These are phyloP conservation scores for Spheniscus humboldti DNA, from an alignment of 2,797 vertebrate genomes.

Conservation along the genomic window DNA sequence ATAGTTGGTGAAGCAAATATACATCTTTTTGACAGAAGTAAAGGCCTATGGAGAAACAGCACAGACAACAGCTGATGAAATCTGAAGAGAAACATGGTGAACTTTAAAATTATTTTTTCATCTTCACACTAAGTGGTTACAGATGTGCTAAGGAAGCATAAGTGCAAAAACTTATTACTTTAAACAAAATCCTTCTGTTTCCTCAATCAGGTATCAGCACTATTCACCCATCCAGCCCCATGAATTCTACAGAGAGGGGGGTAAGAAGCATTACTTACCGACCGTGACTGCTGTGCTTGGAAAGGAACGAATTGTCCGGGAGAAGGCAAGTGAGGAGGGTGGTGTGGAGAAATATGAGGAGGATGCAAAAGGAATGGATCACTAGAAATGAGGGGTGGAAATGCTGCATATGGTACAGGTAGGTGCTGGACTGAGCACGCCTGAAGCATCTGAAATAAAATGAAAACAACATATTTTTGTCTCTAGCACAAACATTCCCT, in stretches of 20 bases:
- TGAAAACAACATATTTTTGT: background rate
- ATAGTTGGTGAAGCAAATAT: background rate
- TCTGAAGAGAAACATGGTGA: background rate
- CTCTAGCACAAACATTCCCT: background rate
- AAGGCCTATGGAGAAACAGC: background rate
- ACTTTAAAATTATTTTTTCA: background rate
- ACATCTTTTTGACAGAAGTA: background rate
- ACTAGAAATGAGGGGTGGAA: conserved; percentile 92
- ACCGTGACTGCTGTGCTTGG: conserved; percentile 93
- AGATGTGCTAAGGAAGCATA: background rate
- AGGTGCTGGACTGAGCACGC: conserved; percentile 96
- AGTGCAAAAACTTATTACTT: background rate
- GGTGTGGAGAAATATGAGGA: conserved; percentile 87
- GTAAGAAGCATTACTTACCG: conserved; percentile 77
- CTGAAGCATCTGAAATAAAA: conserved; percentile 87
- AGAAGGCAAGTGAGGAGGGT: conserved; percentile 88
- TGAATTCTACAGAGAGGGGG: background rate
- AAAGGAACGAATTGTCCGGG: conserved; percentile 94
- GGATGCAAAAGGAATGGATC: conserved; percentile 94
- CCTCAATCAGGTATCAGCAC: background rate
- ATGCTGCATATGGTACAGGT: conserved; percentile 90
- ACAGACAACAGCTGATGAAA: background rate
- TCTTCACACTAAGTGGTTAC: background rate
- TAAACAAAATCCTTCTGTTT: background rate
- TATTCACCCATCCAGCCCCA: background rate